These are phyloP conservation scores for Malurus leucopterus DNA, from an alignment of 2,797 vertebrate genomes.

Conservation along the genomic window DNA sequence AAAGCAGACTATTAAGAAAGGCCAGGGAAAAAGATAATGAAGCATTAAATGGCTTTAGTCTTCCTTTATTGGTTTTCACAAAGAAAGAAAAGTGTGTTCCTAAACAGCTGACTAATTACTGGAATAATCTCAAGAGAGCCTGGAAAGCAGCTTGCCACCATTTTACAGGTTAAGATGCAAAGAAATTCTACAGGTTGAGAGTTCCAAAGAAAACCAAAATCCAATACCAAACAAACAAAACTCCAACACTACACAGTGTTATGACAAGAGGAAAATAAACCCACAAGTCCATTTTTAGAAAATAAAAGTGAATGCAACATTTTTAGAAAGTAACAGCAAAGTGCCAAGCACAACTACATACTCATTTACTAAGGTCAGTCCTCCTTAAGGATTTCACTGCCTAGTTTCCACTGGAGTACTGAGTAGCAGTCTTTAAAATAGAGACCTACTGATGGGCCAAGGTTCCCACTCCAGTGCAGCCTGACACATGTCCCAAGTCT, in stretches of 20 bases:
- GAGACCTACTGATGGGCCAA: neutral
- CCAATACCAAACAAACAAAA: neutral
- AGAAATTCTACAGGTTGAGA: neutral
- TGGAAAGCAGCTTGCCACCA: neutral
- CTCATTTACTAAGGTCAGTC: neutral
- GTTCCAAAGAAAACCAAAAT: neutral
- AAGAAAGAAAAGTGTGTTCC: neutral
- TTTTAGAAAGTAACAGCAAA: neutral
- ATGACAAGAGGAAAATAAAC: neutral
- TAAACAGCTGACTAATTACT: neutral
- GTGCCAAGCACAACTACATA: neutral
- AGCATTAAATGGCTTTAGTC: neutral
- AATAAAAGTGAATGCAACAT: neutral
- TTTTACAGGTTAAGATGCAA: neutral
- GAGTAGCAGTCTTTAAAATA: neutral
- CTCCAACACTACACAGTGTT: rapidly evolving
- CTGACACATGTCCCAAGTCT: neutral
- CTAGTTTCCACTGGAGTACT: neutral
- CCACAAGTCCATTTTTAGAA: neutral
- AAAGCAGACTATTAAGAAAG: neutral
- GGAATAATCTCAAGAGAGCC: neutral
- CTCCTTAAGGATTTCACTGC: neutral
- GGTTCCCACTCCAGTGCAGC: neutral
- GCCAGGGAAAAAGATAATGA: neutral
- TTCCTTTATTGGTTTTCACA: neutral